Evolutionary conservation across 2,888 invertebrate species (phyloP).

Genomic region (Oegoconia quadripuncta): DNA sequence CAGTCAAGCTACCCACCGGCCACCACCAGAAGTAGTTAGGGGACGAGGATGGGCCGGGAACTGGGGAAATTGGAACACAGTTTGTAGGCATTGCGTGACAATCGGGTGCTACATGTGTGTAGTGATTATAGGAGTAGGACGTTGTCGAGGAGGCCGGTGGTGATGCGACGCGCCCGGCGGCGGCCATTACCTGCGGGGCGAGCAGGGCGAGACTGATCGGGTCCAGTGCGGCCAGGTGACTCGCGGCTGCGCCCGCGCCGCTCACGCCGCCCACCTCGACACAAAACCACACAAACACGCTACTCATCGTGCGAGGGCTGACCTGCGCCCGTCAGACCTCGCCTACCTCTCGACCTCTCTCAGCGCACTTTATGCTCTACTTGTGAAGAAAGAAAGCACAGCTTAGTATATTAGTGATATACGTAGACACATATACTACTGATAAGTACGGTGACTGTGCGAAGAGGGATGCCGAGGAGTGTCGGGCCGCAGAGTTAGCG

Average conservation of each 20-base stretch:
- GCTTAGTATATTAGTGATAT: background rate
- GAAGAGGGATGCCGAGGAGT: slow-evolving; percentile 45
- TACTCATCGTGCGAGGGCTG: slow-evolving; percentile 70
- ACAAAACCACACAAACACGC: slow-evolving; percentile 79
- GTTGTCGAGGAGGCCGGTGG: slow-evolving; percentile 35
- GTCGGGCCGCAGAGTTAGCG: slow-evolving; percentile 60
- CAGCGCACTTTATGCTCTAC: slow-evolving; percentile 33
- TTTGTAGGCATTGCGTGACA: slow-evolving; percentile 12
- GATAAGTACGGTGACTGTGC: slow-evolving; percentile 1
- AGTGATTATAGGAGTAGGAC: slow-evolving; percentile 9
- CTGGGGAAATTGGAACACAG: slow-evolving; percentile 21
- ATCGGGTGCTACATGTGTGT: slow-evolving; percentile 10
- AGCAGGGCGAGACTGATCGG: slow-evolving; percentile 77
- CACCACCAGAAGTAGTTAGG: slow-evolving; percentile 54
- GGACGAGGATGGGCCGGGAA: slow-evolving; percentile 33
- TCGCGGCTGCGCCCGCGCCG: slow-evolving; percentile 75
- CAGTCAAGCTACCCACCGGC: slow-evolving; percentile 66
- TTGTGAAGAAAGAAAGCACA: slow-evolving; percentile 15
- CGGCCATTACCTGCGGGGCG: slow-evolving; percentile 71
- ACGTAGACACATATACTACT: background rate
- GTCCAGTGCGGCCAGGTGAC: slow-evolving; percentile 79
- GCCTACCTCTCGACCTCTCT: slow-evolving; percentile 44
- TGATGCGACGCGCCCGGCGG: slow-evolving; percentile 39
- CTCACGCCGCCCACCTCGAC: slow-evolving; percentile 81
- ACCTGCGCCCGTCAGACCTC: slow-evolving; percentile 35